Evolutionary conservation across 30 jellyfish, hydroid and myxozoan species (phyloP), one percentile per base, ranked within the genome.

Genomic region (Rhopilema esculentum): DNA sequence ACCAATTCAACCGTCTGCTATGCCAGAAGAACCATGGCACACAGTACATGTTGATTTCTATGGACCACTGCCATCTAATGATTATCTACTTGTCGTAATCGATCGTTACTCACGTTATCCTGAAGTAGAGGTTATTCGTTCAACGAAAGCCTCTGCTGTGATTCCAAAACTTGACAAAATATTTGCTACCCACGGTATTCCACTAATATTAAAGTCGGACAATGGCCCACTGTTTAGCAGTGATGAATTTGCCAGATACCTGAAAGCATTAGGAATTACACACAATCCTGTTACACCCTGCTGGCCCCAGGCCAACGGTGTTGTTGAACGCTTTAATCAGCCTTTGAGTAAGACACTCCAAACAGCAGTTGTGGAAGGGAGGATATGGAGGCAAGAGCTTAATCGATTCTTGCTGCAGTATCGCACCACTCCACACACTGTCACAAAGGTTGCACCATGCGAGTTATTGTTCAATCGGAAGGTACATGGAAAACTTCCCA

Each of bases 151-250:
- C 8, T 51, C 27, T 32, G 84, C 93, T 19, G 72, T 57, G 17
- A 68, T 86, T 21, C 92, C 93, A 31, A 40, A 85, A 49, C 71
- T 64, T 0, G 93, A 86, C 32, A 27, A 77, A 15, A 86, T 67
- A 15, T 61, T 86, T 40, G 86, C 86, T 12, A 29, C 22, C 8
- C 85, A 63, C 27, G 92, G 91, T 21, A 50, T 65, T 15, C 92
- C 86, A 0, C 26, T 62, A 17, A 20, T 16, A 8, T 1, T 89
- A 0, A 84, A 52, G 25, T 8, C 89, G 8, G 97, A 80, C 75
- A 89, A 72, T 30, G 93, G 92, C 25, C 88, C 94, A 23, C 93
- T 87, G 28, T 88, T 66, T 32, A 64, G 50, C 96, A 50, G 92
- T n/a, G 66, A 77, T 8, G 95, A 85, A 49, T 71, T 73, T 57